Percentiles rank a stretch among this genome's conserved stretches.
These are phyloP conservation scores for Willisornis vidua DNA, from an alignment of 2,113 vertebrate species.

Conservation along the genomic window DNA sequence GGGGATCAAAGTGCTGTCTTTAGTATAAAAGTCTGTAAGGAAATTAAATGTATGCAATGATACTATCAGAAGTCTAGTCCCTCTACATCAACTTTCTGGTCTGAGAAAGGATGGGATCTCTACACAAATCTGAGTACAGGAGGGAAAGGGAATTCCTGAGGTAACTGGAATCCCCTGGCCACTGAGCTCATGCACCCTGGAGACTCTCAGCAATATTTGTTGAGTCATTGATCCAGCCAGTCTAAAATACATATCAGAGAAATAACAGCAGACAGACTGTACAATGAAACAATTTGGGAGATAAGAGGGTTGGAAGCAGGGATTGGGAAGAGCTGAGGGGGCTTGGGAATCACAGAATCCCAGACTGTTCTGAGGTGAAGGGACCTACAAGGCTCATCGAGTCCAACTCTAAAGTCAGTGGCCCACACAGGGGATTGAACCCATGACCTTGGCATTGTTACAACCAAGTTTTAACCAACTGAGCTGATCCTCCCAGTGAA, in stretches of 20 bases:
- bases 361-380: too few relatives aligned
- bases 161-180: rapidly evolving
- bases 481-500: not conserved
- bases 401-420: too few relatives aligned
- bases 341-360: not conserved
- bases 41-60: not conserved
- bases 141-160: not conserved
- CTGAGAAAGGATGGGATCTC: not conserved
- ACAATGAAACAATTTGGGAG: not conserved
- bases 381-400: too few relatives aligned
- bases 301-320: not conserved
- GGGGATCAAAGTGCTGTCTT: not conserved
- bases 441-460: too few relatives aligned
- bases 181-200: not conserved
- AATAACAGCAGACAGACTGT: not conserved
- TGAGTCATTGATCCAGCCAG: not conserved
- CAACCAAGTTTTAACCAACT: too few relatives aligned
- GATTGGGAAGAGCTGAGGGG: not conserved
- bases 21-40: not conserved
- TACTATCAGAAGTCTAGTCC: not conserved
- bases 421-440: too few relatives aligned
- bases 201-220: not conserved
- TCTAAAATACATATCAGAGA: not conserved
- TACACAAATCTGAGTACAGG: not conserved
- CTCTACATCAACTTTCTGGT: not conserved